Evolutionary conservation across 2,888 invertebrate genomes (phyloP).

Genomic region (Trichopria drosophilae): DNA sequence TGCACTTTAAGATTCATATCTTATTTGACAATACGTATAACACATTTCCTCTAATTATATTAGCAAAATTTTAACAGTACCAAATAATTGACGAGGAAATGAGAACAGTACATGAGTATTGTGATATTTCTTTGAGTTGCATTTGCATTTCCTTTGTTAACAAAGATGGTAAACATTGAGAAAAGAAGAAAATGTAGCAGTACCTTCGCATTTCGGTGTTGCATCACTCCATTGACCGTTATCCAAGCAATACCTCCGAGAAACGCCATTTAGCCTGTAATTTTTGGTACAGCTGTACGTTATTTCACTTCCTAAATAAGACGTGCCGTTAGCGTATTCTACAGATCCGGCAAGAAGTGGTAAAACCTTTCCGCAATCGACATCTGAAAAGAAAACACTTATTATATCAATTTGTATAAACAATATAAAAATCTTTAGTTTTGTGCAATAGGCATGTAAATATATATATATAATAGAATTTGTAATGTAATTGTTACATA

Average conservation of each 20-base stretch:
- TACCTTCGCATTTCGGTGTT: conserved; percentile 86
- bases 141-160: no score
- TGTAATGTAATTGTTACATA: neutral
- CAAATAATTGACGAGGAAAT: no score
- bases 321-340: conserved; percentile 76
- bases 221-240: conserved; percentile 82
- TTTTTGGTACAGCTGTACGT: conserved; percentile 78
- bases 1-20: no score
- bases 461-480: neutral
- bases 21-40: no score
- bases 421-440: neutral
- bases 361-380: conserved; percentile 85
- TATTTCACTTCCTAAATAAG: conserved; percentile 79
- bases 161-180: no score
- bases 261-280: conserved; percentile 76
- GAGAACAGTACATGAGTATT: no score
- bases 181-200: no score
- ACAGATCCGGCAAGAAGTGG: conserved; percentile 77
- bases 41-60: no score
- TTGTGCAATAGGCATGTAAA: neutral
- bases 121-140: no score
- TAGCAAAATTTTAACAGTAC: no score
- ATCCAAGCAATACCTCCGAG: conserved; percentile 72
- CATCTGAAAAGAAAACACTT: conserved; percentile 62
- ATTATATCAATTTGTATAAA: neutral